Base-by-base conservation (phyloP, 2,888 invertebrate species). In the Auanema sp. region DNA sequence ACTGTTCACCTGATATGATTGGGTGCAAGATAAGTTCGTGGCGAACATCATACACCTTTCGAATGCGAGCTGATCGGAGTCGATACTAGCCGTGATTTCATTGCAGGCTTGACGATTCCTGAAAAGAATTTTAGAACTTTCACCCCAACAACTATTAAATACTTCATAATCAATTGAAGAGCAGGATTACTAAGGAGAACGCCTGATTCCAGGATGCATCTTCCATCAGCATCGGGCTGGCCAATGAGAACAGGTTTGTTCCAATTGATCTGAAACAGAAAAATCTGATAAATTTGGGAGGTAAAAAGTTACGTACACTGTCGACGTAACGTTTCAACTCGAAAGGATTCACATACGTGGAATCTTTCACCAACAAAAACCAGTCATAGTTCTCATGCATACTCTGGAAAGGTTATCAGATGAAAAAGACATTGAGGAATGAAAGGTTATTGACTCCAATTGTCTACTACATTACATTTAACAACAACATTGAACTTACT, bases 181-280 rank as follows among this genome's bases (percentile, higher is more conserved):
- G 94, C 89, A 0, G 91, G 91, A 86, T 92, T 92, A 65, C 94
- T 94, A 60, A 96, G 84, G 51, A 96, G 85, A 77, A 95, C 89
- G 58, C 95, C 95, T 51, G 90, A 90, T 85, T 92, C 91, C 88
- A 88, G 70, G 84, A 87, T 74, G 70, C 86, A 86, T 68, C 83
- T 81, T 50, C 80, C 80, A 42, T 74, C 76, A 33, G 69, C 64
- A 10, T 68, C 70, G 2, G 70, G 68, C 52, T 65, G 63, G 4
- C 77, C 77, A 53, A 77, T 62, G 33, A 72, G 61, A 12, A 71
- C 66, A 5, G 75, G 74, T 33, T 71, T 65, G 58, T 78, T 75
- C 79, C 81, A 81, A 52, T 76, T 79, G 61, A 76, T 69, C 76
- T 76, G 58, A 60, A 68, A 21, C 6, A 16, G 33, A 16, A 49